Evolutionary conservation across 2,888 invertebrate species (phyloP).

Genomic region (Euspilapteryx auroguttella): DNA sequence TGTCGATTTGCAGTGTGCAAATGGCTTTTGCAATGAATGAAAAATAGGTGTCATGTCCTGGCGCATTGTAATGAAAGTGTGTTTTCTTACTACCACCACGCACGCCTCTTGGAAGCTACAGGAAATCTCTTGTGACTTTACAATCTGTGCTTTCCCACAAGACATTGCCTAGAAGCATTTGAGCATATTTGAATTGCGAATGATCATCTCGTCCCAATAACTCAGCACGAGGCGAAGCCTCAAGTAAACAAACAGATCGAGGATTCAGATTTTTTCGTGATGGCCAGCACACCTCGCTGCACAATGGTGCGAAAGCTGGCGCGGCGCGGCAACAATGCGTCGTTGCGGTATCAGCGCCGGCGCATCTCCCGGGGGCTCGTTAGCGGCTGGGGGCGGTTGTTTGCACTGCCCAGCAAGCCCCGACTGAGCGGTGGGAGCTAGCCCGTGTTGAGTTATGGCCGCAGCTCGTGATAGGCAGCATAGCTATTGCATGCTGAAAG

Average conservation of each 20-base stretch:
- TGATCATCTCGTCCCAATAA: constrained; percentile 14
- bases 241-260: constrained; percentile 54
- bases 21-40: constrained; percentile 41
- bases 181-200: too few species aligned
- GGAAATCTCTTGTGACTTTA: too few species aligned
- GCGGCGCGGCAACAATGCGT: constrained; percentile 49
- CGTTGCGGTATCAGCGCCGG: constrained; percentile 40
- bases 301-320: constrained; percentile 61
- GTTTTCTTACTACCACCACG: too few species aligned
- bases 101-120: too few species aligned
- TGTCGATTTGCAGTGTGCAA: constrained; percentile 47
- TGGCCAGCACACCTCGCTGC: constrained; percentile 27
- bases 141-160: too few species aligned
- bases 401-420: constrained; percentile 16
- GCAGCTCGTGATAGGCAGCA: constrained; percentile 21
- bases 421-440: constrained; percentile 22
- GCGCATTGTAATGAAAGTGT: constrained; percentile 19
- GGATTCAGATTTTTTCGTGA: constrained; percentile 31
- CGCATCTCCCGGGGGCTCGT: constrained; percentile 54
- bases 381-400: constrained; percentile 43
- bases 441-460: constrained; percentile 18
- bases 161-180: too few species aligned
- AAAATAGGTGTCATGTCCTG: constrained; percentile 39
- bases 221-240: constrained; percentile 15
- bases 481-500: constrained; percentile 5